Evolutionary conservation across 2,888 invertebrate genomes (phyloP).

Genomic region (Petrolisthes cinctipes): DNA sequence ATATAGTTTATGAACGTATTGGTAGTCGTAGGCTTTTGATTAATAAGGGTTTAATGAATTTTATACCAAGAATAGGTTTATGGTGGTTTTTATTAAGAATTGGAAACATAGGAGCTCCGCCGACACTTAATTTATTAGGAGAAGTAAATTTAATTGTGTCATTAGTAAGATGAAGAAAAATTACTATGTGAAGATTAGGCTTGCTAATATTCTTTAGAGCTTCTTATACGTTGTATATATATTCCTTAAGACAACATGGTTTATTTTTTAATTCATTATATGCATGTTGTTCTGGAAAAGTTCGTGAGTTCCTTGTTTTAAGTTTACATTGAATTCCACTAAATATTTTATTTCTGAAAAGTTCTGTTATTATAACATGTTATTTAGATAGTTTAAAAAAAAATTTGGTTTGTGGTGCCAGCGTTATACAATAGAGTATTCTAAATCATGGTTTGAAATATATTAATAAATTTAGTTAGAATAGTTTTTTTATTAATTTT

Average conservation of each 20-base stretch:
- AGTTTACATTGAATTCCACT: too few relatives aligned
- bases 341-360: too few relatives aligned
- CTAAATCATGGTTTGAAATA: too few relatives aligned
- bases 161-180: slow-evolving; percentile 73
- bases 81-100: slow-evolving; percentile 78
- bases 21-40: slow-evolving; percentile 74
- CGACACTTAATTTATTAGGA: slow-evolving; percentile 78
- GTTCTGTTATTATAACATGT: too few relatives aligned
- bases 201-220: slow-evolving; percentile 78
- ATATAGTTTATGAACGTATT: slow-evolving; percentile 41
- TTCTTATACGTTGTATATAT: slow-evolving; percentile 77
- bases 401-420: too few relatives aligned
- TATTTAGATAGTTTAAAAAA: too few relatives aligned
- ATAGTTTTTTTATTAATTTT: slow-evolving; percentile 75
- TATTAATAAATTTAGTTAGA: slow-evolving; percentile 74
- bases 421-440: too few relatives aligned
- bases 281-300: too few relatives aligned
- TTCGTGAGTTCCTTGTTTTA: too few relatives aligned
- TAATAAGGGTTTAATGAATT: slow-evolving; percentile 77
- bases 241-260: too few relatives aligned
- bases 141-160: slow-evolving; percentile 78
- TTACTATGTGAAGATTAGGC: slow-evolving; percentile 74
- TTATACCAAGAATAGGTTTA: slow-evolving; percentile 75
- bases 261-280: too few relatives aligned
- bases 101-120: slow-evolving; percentile 78